Conservation (phyloP, 2,113 vertebrate genomes). For the Halichoerus grypus region DNA sequence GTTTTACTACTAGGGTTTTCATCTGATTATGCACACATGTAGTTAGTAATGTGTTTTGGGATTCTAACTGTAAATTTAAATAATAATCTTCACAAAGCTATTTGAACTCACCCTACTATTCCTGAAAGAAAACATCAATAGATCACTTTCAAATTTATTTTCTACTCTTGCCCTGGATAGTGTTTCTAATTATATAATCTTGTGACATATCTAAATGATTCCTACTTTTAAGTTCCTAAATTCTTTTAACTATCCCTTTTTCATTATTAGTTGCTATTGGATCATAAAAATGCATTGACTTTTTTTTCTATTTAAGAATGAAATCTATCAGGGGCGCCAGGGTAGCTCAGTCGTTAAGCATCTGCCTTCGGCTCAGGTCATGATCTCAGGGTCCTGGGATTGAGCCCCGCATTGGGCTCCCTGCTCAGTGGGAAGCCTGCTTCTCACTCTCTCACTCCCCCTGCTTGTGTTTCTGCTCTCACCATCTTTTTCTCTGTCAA, state of each 20-base stretch:
- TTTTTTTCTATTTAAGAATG: slow-evolving; percentile 1
- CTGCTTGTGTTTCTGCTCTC: too few species aligned
- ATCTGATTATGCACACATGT: background rate
- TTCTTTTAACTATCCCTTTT: background rate
- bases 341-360: too few species aligned
- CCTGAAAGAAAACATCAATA: background rate
- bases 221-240: slow-evolving; percentile 9
- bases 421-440: too few species aligned
- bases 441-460: too few species aligned
- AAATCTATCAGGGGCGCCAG: background rate
- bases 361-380: too few species aligned
- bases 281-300: background rate
- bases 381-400: too few species aligned
- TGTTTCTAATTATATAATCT: background rate
- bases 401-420: too few species aligned
- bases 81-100: background rate
- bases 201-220: background rate
- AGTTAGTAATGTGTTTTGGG: background rate
- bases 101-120: background rate
- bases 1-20: background rate
- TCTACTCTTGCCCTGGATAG: background rate
- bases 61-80: background rate
- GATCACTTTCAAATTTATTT: background rate
- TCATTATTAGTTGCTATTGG: background rate
- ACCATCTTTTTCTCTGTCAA: too few species aligned